Conservation (phyloP, 2,113 vertebrate species). For the Daboia siamensis region DNA sequence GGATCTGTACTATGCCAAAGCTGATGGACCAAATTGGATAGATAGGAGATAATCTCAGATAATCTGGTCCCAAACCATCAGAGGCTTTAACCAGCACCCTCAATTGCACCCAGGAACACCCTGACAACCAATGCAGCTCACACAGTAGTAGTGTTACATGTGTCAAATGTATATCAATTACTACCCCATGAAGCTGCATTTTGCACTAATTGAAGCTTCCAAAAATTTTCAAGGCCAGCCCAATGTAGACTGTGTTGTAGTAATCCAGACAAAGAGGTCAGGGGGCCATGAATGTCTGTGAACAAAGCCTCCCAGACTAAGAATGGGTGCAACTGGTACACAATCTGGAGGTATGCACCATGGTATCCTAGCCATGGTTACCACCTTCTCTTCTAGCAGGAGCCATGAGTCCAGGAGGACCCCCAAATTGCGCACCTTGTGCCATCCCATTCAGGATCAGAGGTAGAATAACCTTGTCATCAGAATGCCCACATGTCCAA, state of each 20-base stretch:
- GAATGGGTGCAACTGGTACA: background rate
- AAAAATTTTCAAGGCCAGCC: background rate
- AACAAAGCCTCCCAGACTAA: background rate
- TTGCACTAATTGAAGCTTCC: background rate
- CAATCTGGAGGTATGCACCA: background rate
- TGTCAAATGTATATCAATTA: background rate
- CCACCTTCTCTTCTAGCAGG: background rate
- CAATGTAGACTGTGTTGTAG: background rate
- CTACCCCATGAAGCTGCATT: background rate
- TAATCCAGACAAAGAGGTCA: background rate
- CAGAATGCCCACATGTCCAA: background rate
- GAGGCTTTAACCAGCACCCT: background rate
- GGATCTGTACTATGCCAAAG: background rate
- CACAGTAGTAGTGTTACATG: background rate
- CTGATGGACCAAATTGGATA: background rate
- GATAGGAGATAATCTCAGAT: background rate
- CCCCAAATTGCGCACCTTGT: background rate
- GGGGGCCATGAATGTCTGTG: background rate
- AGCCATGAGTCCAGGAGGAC: background rate
- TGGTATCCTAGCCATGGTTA: background rate
- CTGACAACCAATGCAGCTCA: background rate
- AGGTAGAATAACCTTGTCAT: background rate
- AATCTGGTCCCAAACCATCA: background rate
- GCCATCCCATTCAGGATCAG: background rate
- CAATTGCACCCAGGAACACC: background rate